Conservation (phyloP, 2,888 invertebrate species). For the Notodonta dromedarius region DNA sequence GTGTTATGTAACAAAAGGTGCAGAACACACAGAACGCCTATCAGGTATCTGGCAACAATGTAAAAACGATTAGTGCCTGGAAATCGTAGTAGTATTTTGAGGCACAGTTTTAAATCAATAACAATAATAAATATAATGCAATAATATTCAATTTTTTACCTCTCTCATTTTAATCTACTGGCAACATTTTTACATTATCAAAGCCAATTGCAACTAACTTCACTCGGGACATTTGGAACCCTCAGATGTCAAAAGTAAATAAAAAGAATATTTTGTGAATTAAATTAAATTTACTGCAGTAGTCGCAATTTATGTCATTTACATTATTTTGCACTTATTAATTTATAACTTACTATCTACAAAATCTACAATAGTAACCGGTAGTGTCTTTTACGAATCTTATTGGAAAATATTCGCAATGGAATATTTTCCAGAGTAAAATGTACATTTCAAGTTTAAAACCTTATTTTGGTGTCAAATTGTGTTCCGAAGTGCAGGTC, state of each 20-base stretch:
- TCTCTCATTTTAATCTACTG: conserved; percentile 14
- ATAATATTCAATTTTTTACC: no score
- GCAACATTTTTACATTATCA: conserved; percentile 21
- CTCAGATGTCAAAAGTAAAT: conserved; percentile 78
- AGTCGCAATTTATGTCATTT: conserved; percentile 53
- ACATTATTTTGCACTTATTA: conserved; percentile 56
- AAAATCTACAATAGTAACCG: conserved; percentile 40
- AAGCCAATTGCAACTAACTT: conserved; percentile 45
- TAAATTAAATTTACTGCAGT: conserved; percentile 32
- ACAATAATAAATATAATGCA: no score
- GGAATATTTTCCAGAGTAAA: conserved; percentile 62
- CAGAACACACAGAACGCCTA: no score
- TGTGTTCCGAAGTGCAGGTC: conserved; percentile 52
- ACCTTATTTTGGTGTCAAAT: conserved; percentile 51
- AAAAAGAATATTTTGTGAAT: conserved; percentile 55
- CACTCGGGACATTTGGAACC: conserved; percentile 56
- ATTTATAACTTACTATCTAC: conserved; percentile 46
- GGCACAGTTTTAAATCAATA: no score
- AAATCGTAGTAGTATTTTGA: no score
- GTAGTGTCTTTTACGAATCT: conserved; percentile 52
- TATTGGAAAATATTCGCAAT: conserved; percentile 59
- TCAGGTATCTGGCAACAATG: no score
- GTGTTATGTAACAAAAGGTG: no score
- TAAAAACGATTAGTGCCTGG: no score
- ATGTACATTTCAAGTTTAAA: conserved; percentile 63